Base-by-base conservation (phyloP, 2,113 vertebrate genomes). In the Menura novaehollandiae region DNA sequence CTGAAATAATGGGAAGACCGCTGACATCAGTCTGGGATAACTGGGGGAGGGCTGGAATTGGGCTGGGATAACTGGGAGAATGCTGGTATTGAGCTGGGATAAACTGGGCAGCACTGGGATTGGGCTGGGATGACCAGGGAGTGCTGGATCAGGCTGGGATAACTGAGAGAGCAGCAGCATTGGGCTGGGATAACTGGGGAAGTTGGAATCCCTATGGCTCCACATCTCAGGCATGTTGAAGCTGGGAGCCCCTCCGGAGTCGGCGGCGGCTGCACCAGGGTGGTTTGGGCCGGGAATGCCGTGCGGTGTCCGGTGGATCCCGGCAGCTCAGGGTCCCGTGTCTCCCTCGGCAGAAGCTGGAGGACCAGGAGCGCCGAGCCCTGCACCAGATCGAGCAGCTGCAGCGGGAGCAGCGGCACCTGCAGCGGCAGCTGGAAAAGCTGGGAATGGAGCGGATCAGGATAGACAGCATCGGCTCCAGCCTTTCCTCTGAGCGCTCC, bases 361-460 rank as follows among this genome's bases (percentile, higher is more conserved):
- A 99, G 97, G 99, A 99, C 62, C 46, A 53, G 87, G 87, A 89
- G 71, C 87, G 78, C 53, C 78, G 87, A 7, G 98, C 99, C 75
- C 93, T 99, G 92, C 99, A 99, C 98, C 98, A 99, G 73, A 96
- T 99, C 52, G 99, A 99, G 73, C 99, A 99, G 97, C 98, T 99
- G 89, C 99, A 99, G 95, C 97, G 99, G 55, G 99, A 99, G 94
- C 99, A 98, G 97, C 98, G 99, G 49, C 99, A 99, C 97, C 98
- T 99, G 93, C 98, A 98, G 91, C 97, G 99, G 97, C 98, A 99
- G 84, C 98, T 99, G 98, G 99, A 99, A 97, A 99, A 99, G 96
- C 98, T 99, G 97, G 99, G 99, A 5, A 97, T 99, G 33, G 99
- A 99, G 98, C 98, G 99, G 94, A 97, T 98, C 15, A 98, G 99